Conservation (phyloP, 2,797 vertebrate species). For the Triplophysa bombifrons region DNA sequence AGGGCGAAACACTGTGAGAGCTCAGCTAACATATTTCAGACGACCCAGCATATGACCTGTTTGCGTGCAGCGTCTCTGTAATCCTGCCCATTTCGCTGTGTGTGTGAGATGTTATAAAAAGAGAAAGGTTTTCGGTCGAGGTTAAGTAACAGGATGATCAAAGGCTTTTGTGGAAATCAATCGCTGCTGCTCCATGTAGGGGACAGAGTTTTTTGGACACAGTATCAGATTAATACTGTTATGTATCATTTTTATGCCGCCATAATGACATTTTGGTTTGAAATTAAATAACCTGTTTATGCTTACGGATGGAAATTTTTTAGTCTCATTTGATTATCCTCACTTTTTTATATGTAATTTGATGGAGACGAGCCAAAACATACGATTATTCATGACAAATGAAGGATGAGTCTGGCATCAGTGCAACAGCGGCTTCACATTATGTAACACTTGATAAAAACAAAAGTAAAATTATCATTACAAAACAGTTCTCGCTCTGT, state of each 20-base stretch:
- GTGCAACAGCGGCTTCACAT: neutral
- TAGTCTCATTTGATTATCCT: neutral
- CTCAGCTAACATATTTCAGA: constrained; percentile 50
- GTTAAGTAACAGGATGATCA: constrained; percentile 24
- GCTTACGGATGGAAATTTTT: neutral
- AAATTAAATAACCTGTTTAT: no score
- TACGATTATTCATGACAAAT: neutral
- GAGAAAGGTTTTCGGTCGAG: constrained; percentile 4
- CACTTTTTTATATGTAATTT: neutral
- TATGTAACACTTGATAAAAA: constrained; percentile 5
- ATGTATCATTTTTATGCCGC: neutral
- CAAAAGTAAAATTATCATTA: constrained; percentile 4
- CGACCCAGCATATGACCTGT: constrained; percentile 22
- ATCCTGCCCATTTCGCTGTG: constrained; percentile 9
- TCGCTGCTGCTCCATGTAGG: neutral
- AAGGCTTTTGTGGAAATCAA: constrained; percentile 17
- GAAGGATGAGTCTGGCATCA: neutral
- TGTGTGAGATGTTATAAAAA: constrained; percentile 17
- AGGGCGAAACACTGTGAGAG: constrained; percentile 40
- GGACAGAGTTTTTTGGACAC: neutral
- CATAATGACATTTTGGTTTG: neutral
- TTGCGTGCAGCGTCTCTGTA: constrained; percentile 15
- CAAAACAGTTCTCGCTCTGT: neutral
- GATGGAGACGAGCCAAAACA: neutral
- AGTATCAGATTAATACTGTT: neutral